Conservation (phyloP, 2,888 invertebrate genomes). For the Acrocyrtus sp. region DNA sequence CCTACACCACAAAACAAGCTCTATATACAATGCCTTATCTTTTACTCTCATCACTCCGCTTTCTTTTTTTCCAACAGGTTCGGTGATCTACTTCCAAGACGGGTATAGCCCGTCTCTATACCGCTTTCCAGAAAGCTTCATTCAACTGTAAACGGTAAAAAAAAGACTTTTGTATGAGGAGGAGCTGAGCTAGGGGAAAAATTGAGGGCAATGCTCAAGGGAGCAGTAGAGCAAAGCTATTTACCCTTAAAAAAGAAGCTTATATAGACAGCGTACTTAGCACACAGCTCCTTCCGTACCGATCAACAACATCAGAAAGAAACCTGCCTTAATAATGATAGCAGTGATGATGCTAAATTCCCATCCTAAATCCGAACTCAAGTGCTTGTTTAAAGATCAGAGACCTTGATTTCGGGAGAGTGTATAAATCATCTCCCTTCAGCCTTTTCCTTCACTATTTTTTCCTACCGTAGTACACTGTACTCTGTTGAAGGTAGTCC, state of each 20-base stretch:
- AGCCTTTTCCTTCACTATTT: conserved; percentile 19
- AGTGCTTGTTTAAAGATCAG: conserved; percentile 50
- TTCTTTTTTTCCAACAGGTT: conserved; percentile 29
- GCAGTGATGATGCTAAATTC: conserved; percentile 33
- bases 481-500: background rate
- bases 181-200: conserved; percentile 37
- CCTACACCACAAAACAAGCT: conserved; percentile 13
- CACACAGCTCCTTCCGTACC: no score
- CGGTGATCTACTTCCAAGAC: no score
- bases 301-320: no score
- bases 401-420: conserved; percentile 47
- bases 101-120: no score
- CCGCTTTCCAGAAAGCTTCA: no score
- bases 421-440: conserved; percentile 43
- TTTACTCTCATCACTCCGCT: background rate
- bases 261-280: conserved; percentile 11
- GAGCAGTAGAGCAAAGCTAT: conserved; percentile 46
- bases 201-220: conserved; percentile 44
- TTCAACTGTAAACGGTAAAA: no score
- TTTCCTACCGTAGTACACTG: background rate
- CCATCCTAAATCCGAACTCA: conserved; percentile 46
- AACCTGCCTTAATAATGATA: no score
- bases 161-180: conserved; percentile 12
- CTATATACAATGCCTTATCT: background rate
- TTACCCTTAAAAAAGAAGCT: conserved; percentile 47